phyloP scores from a whole-genome alignment of 2,888 invertebrate species.

The Pterostichus niger region DNA sequence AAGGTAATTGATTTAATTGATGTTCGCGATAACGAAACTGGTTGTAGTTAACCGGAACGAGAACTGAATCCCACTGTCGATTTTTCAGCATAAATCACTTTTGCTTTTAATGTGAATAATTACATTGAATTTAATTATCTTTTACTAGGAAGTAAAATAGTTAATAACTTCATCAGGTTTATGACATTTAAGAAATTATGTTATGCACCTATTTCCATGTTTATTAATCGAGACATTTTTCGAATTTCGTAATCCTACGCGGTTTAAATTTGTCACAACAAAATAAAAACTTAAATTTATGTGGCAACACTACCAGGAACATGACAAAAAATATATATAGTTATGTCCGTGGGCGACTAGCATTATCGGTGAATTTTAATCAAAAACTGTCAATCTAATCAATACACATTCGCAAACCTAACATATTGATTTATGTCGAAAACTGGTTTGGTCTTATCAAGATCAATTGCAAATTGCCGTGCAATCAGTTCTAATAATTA shows the following conservation, averaged over 20 bases:
- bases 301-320: constrained; percentile 21
- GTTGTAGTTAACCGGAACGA: constrained; percentile 1
- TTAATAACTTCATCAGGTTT: too few species aligned
- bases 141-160: too few species aligned
- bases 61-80: too few species aligned
- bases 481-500: constrained; percentile 70
- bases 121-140: too few species aligned
- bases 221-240: constrained; percentile 36
- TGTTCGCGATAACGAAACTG: constrained; percentile 12
- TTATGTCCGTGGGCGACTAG: constrained; percentile 14
- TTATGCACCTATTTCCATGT: constrained; percentile 7
- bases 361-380: neutral
- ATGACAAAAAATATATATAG: neutral
- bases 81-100: neutral
- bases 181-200: neutral
- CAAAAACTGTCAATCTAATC: constrained; percentile 36
- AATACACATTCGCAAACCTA: constrained; percentile 6
- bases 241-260: constrained; percentile 19
- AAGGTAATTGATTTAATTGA: constrained; percentile 36
- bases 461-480: constrained; percentile 1
- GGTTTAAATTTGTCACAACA: constrained; percentile 27
- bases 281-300: constrained; percentile 30
- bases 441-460: neutral
- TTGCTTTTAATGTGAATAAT: neutral
- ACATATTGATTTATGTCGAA: constrained; percentile 18